Percentiles rank a stretch among this genome's conserved stretches.
phyloP scores from a whole-genome alignment of 2,113 vertebrate genomes.

The Rhagologus leucostigma region DNA sequence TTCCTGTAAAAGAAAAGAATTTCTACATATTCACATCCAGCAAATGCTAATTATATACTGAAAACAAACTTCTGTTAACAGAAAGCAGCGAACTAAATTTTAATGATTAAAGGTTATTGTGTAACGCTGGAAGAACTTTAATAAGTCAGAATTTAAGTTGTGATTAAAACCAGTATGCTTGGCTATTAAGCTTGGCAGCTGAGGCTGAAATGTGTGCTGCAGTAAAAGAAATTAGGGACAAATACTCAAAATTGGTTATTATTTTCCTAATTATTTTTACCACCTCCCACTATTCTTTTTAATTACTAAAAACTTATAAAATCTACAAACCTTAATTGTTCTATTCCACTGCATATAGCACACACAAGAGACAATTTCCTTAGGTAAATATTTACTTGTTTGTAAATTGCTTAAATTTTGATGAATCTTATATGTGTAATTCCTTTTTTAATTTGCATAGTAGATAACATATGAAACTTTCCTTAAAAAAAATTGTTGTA shows the following conservation, averaged over 20 bases:
- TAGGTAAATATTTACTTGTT: background rate
- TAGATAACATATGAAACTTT: background rate
- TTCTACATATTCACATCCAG: background rate
- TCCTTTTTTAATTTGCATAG: background rate
- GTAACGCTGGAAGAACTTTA: background rate
- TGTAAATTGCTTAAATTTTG: background rate
- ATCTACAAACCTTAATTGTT: background rate
- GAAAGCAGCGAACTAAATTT: background rate
- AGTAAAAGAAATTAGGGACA: background rate
- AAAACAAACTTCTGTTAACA: background rate
- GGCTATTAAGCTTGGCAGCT: background rate
- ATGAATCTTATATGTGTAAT: background rate
- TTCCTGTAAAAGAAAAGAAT: background rate
- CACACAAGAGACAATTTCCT: background rate
- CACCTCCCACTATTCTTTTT: background rate
- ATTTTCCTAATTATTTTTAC: constrained; percentile 18
- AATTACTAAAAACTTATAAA: background rate
- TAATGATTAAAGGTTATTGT: background rate
- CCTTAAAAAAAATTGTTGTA: background rate
- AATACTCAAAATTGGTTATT: background rate
- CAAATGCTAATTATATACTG: background rate
- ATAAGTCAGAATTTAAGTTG: constrained; percentile 16
- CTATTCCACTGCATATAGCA: background rate
- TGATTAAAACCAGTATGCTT: constrained; percentile 8
- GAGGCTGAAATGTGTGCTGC: background rate